Conservation (phyloP, 2,113 vertebrate species). For the Bos indicus region DNA sequence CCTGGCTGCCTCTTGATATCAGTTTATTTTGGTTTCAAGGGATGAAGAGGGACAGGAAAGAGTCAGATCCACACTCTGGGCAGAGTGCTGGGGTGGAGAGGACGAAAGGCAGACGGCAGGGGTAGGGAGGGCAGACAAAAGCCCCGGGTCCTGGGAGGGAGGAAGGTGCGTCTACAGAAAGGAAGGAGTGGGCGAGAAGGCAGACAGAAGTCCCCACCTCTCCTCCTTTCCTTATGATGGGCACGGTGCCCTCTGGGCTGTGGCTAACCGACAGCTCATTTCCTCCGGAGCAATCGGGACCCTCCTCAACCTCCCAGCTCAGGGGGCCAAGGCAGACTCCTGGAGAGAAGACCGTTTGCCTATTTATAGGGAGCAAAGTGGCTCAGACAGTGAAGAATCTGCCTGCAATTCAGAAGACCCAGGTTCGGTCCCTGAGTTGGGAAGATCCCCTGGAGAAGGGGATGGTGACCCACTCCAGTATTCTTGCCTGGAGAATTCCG, state of each 20-base stretch:
- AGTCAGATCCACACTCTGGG: neutral
- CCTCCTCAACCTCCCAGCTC: neutral
- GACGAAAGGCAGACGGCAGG: neutral
- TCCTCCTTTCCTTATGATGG: neutral
- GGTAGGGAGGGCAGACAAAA: neutral
- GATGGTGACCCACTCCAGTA: neutral
- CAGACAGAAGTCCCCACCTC: neutral
- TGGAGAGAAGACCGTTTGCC: neutral
- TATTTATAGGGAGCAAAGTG: neutral
- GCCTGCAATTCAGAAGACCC: neutral
- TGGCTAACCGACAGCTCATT: accelerated
- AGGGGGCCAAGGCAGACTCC: neutral
- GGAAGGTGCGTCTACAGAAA: neutral
- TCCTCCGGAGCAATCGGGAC: neutral
- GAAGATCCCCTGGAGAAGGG: neutral
- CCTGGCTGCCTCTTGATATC: slow-evolving; percentile 34
- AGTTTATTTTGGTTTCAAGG: slow-evolving; percentile 67
- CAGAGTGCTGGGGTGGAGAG: neutral
- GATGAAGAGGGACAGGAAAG: neutral
- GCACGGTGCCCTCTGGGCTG: neutral
- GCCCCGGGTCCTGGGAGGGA: neutral
- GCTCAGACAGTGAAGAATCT: neutral
- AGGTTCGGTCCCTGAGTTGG: neutral
- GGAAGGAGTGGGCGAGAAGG: neutral
- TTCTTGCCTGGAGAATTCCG: neutral